Percentiles rank a stretch among this genome's conserved stretches.
phyloP scores from a whole-genome alignment of 2,113 vertebrate species.

The Onychorhynchus coronatus region DNA sequence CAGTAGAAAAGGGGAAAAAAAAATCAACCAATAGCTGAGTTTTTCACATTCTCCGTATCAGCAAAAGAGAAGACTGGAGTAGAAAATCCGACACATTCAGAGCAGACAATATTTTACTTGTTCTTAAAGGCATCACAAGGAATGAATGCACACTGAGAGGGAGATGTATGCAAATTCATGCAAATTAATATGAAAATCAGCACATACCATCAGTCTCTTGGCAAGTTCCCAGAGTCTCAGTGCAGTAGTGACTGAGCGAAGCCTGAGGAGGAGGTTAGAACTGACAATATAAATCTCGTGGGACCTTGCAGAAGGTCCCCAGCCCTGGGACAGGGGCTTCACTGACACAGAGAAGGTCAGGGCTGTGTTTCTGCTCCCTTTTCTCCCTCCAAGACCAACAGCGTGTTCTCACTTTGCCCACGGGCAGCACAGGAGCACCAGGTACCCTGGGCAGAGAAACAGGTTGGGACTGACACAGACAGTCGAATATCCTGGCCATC shows the following conservation, averaged over 20 bases:
- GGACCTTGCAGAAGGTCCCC: not conserved
- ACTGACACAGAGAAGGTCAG: no score
- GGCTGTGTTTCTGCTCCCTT: not conserved
- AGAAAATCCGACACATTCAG: not conserved
- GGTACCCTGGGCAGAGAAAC: not conserved
- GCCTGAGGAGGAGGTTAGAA: not conserved
- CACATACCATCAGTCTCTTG: not conserved
- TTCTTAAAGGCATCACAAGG: not conserved
- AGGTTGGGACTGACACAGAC: not conserved
- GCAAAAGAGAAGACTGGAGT: not conserved
- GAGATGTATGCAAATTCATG: slow-evolving; percentile 27
- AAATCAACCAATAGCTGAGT: not conserved
- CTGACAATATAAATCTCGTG: not conserved
- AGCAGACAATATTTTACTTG: slow-evolving; percentile 1
- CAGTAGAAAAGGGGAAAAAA: not conserved
- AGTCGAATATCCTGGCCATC: not conserved
- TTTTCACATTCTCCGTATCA: not conserved
- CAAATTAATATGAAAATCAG: slow-evolving; percentile 9
- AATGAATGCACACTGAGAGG: slow-evolving; percentile 16
- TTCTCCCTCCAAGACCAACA: not conserved
- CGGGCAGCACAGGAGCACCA: not conserved
- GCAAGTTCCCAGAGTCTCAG: not conserved
- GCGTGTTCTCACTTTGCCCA: not conserved
- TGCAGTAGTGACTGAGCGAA: not conserved
- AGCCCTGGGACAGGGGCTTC: not conserved